Evolutionary conservation across 2,797 vertebrate species (phyloP).

Genomic region (Bradypodion pumilum): DNA sequence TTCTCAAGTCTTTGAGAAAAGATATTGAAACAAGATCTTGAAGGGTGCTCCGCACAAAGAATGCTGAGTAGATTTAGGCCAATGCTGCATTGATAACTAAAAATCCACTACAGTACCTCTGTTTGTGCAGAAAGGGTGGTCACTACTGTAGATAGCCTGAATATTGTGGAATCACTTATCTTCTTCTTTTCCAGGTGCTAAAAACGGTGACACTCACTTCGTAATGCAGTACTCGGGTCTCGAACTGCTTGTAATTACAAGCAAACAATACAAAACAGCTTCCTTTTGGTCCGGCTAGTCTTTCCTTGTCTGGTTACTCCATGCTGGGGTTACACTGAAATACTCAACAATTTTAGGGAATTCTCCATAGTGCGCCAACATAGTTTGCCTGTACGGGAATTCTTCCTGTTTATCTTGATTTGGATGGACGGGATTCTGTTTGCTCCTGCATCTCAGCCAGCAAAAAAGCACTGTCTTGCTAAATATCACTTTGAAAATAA

Average conservation of each 20-base stretch:
- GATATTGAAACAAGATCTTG: not conserved
- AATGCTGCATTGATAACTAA: not conserved
- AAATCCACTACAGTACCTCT: not conserved
- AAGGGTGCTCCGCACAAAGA: not conserved
- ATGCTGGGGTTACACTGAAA: no score
- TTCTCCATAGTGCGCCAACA: no score
- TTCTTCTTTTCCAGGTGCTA: not conserved
- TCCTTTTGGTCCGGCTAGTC: no score
- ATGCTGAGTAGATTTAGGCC: not conserved
- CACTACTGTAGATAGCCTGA: not conserved
- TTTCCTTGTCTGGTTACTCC: no score
- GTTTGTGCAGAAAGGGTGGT: not conserved
- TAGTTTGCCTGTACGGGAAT: not conserved
- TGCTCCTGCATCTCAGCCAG: not conserved
- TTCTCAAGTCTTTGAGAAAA: not conserved
- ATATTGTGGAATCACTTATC: not conserved
- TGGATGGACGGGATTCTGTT: not conserved
- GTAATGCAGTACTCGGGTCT: no score
- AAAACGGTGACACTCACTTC: no score
- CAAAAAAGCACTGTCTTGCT: not conserved
- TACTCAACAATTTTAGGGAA: no score
- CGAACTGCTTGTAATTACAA: no score
- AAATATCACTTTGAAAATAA: not conserved
- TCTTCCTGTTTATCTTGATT: not conserved
- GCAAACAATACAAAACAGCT: no score